Conservation (phyloP, 2,113 vertebrate species). For the Urocitellus parryii region DNA sequence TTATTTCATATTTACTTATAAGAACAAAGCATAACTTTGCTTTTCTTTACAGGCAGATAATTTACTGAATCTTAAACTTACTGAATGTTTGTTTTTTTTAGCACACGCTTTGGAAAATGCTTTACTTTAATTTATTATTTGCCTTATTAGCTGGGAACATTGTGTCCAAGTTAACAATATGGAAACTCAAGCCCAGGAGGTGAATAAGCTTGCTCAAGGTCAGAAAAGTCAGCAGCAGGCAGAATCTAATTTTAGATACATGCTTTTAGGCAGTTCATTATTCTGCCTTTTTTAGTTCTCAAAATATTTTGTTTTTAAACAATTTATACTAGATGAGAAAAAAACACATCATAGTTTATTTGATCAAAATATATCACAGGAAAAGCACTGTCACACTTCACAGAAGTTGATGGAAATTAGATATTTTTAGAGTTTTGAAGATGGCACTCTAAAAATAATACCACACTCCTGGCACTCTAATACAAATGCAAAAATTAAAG, state of each 20-base stretch:
- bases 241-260: neutral
- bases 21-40: neutral
- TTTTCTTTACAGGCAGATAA: neutral
- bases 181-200: neutral
- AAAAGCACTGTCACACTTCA: neutral
- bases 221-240: neutral
- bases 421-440: slow-evolving; percentile 3
- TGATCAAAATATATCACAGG: neutral
- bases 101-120: neutral
- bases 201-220: neutral
- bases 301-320: neutral
- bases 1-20: neutral
- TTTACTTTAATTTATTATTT: neutral
- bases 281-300: neutral
- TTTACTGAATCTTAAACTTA: neutral
- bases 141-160: neutral
- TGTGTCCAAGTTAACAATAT: neutral
- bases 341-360: neutral
- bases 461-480: neutral
- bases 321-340: neutral
- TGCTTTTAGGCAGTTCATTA: neutral
- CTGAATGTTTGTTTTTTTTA: neutral
- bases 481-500: neutral
- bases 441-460: neutral
- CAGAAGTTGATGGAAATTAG: slow-evolving; percentile 10